Evolutionary conservation across 2,113 vertebrate species (phyloP).

Genomic region (Nyctereutes procyonoides): DNA sequence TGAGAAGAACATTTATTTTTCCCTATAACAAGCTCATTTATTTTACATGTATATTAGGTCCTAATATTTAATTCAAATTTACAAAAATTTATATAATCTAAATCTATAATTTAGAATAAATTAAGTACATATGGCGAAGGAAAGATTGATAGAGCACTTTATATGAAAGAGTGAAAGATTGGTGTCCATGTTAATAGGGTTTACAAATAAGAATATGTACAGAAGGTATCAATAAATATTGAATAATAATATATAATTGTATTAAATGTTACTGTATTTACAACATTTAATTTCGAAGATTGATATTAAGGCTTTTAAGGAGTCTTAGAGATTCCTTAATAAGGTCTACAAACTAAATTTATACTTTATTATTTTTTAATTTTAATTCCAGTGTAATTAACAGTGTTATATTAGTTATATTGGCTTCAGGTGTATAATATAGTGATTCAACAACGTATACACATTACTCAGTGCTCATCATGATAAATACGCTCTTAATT

Average conservation of each 20-base stretch:
- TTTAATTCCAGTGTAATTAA: neutral
- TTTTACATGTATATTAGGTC: neutral
- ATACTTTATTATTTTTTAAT: neutral
- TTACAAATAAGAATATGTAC: neutral
- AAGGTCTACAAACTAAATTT: neutral
- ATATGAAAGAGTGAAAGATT: neutral
- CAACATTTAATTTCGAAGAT: constrained; percentile 42
- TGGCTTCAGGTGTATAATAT: neutral
- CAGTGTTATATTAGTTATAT: neutral
- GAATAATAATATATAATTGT: constrained; percentile 34
- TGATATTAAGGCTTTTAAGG: constrained; percentile 1
- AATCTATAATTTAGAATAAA: neutral
- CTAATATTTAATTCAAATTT: constrained; percentile 24
- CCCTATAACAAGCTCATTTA: neutral
- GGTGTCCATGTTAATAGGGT: neutral
- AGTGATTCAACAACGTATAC: neutral
- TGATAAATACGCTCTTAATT: neutral
- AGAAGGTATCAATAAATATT: neutral
- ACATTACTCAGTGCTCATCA: neutral
- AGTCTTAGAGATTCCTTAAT: constrained; percentile 34
- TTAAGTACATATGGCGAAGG: neutral
- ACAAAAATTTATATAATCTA: neutral
- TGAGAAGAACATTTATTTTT: constrained; percentile 30
- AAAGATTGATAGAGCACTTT: neutral
- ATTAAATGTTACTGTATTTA: neutral